phyloP scores from a whole-genome alignment of 2,888 invertebrate genomes.

The Cabera pusaria region DNA sequence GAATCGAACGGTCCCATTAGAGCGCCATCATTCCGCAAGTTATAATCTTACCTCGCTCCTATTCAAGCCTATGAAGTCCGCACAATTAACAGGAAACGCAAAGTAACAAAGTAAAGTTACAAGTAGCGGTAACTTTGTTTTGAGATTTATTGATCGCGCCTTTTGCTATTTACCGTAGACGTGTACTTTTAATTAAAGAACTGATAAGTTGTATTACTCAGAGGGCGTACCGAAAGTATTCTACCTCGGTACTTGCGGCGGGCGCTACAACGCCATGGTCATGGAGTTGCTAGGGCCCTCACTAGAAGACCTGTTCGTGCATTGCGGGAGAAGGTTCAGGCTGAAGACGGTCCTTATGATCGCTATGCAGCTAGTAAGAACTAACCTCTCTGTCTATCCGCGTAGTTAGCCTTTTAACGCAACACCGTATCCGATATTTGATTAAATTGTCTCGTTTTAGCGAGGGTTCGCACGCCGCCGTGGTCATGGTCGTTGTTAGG shows the following conservation, averaged over 20 bases:
- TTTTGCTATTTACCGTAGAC: slow-evolving; percentile 6
- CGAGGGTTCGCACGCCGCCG: slow-evolving; percentile 61
- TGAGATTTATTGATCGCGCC: slow-evolving; percentile 10
- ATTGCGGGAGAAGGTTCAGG: slow-evolving; percentile 98
- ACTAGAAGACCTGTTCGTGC: slow-evolving; percentile 99
- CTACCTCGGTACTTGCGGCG: slow-evolving; percentile 99
- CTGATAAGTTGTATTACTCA: slow-evolving; percentile 68
- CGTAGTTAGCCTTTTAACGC: slow-evolving; percentile 56
- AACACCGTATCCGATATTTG: slow-evolving; percentile 72
- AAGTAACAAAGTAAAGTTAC: slow-evolving; percentile 23
- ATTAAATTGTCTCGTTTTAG: slow-evolving; percentile 43
- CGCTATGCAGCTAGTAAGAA: slow-evolving; percentile 97
- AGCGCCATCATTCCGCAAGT: slow-evolving; percentile 22
- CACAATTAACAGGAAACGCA: slow-evolving; percentile 29
- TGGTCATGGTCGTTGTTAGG: slow-evolving; percentile 68
- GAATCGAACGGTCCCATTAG: slow-evolving; percentile 23
- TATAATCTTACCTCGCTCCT: slow-evolving; percentile 19
- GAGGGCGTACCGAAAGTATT: slow-evolving; percentile 99
- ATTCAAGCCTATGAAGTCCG: slow-evolving; percentile 23
- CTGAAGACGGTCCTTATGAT: slow-evolving; percentile 99
- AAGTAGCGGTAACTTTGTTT: slow-evolving; percentile 22
- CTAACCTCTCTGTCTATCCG: slow-evolving; percentile 23
- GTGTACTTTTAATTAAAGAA: slow-evolving; percentile 9
- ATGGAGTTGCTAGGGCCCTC: slow-evolving; percentile 99
- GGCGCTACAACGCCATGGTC: slow-evolving; percentile 99